Percentiles rank a stretch among this genome's conserved stretches.
Conservation (phyloP, 2,888 invertebrate species). For the Hydropsyche betteni region DNA sequence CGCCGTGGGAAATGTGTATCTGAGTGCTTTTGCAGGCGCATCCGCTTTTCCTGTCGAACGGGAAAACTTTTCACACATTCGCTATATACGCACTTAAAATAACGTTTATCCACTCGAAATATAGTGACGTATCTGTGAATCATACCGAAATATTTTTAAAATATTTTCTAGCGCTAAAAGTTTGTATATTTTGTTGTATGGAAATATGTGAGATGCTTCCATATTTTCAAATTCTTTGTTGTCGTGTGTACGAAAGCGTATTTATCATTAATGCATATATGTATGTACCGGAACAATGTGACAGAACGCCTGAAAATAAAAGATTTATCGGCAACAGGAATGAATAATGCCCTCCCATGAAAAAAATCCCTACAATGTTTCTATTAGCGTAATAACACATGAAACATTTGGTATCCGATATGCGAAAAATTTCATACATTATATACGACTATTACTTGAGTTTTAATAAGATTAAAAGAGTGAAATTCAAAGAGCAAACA, state of each 20-base stretch:
- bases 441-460: too few relatives aligned
- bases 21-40: constrained; percentile 34
- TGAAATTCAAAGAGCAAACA: too few relatives aligned
- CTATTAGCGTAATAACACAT: too few relatives aligned
- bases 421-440: too few relatives aligned
- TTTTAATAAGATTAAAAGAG: too few relatives aligned
- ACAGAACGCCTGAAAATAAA: constrained; percentile 42
- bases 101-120: too few relatives aligned
- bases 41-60: constrained; percentile 23
- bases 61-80: too few relatives aligned
- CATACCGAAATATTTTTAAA: not conserved
- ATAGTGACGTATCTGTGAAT: too few relatives aligned
- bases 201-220: constrained; percentile 42
- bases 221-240: constrained; percentile 25
- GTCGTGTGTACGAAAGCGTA: constrained; percentile 29
- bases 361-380: too few relatives aligned
- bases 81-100: too few relatives aligned
- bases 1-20: constrained; percentile 41
- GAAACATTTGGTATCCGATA: too few relatives aligned
- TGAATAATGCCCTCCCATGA: constrained; percentile 12
- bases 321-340: constrained; percentile 44
- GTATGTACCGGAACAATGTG: constrained; percentile 39
- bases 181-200: constrained; percentile 1
- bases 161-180: not conserved
- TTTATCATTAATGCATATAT: constrained; percentile 45